Percentiles rank a stretch among this genome's conserved stretches.
phyloP scores from a whole-genome alignment of 23 tunicate genomes.

The Oikopleura dioica region DNA sequence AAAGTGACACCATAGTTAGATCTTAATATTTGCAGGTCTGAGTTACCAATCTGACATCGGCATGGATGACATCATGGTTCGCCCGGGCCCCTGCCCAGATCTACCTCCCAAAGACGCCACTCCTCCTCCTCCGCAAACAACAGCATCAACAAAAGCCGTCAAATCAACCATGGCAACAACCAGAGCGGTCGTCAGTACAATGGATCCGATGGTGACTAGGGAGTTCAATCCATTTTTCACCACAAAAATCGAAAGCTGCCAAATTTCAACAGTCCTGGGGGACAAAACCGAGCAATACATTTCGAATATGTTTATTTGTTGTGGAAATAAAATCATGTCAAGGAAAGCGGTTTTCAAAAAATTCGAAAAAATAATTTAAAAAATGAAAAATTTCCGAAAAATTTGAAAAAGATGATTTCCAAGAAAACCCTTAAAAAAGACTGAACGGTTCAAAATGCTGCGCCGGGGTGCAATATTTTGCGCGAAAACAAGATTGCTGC shows the following conservation, averaged over 20 bases:
- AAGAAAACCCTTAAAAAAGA: background rate
- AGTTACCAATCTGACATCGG: slow-evolving; percentile 9
- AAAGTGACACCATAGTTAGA: no score
- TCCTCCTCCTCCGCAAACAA: background rate
- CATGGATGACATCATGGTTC: background rate
- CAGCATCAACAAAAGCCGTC: background rate
- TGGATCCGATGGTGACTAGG: background rate
- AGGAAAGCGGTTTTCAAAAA: no score
- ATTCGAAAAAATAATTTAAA: no score
- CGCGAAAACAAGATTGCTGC: background rate
- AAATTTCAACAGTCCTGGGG: background rate
- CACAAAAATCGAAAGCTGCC: background rate
- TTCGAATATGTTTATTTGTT: background rate
- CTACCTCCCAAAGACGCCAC: background rate
- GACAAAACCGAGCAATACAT: background rate
- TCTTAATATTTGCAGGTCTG: no score
- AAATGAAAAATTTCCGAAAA: no score
- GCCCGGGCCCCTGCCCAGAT: background rate
- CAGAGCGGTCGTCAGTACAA: background rate
- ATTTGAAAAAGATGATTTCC: background rate
- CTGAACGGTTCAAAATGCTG: background rate
- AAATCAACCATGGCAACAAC: background rate
- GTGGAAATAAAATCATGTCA: no score
- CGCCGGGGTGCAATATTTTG: background rate
- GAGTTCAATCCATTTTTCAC: slow-evolving; percentile 2